Evolutionary conservation across 2,113 vertebrate species (phyloP).

Genomic region (Kryptolebias marmoratus): DNA sequence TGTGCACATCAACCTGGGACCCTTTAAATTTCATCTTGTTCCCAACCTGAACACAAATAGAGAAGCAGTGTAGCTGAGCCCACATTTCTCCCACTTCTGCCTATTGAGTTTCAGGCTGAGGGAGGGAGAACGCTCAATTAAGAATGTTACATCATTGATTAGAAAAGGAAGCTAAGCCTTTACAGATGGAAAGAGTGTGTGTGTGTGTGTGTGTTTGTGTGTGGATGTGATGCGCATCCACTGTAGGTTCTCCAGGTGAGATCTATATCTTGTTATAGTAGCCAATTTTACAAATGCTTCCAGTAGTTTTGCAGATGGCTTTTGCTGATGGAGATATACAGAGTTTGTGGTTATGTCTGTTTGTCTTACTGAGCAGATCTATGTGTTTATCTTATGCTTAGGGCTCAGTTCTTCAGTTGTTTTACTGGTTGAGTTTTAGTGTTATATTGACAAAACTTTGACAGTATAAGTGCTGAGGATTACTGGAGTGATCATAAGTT

Average conservation of each 20-base stretch:
- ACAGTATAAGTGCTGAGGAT: not conserved
- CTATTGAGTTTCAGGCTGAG: conserved; percentile 50
- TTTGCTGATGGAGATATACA: not conserved
- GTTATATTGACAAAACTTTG: not conserved
- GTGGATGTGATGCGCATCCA: not conserved
- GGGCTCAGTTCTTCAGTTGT: not conserved
- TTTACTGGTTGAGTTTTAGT: not conserved
- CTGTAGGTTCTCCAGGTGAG: too few relatives aligned
- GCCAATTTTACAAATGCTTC: too few relatives aligned
- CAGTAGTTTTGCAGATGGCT: not conserved
- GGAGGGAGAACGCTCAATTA: conserved; percentile 35
- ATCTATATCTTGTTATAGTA: too few relatives aligned
- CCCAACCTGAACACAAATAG: conserved; percentile 8
- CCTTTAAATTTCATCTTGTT: conserved; percentile 3
- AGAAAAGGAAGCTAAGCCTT: conserved; percentile 38
- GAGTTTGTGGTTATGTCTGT: not conserved
- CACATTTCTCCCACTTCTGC: conserved; percentile 14
- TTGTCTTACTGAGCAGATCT: not conserved
- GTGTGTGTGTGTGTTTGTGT: conserved; percentile 1
- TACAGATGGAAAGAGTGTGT: not conserved
- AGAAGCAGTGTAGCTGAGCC: not conserved
- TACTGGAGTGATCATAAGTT: not conserved
- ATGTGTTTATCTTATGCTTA: not conserved
- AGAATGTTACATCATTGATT: conserved; percentile 52
- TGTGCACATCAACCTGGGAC: conserved; percentile 7